Base-by-base conservation (phyloP, 2,797 vertebrate genomes). In the Salmo trutta region DNA sequence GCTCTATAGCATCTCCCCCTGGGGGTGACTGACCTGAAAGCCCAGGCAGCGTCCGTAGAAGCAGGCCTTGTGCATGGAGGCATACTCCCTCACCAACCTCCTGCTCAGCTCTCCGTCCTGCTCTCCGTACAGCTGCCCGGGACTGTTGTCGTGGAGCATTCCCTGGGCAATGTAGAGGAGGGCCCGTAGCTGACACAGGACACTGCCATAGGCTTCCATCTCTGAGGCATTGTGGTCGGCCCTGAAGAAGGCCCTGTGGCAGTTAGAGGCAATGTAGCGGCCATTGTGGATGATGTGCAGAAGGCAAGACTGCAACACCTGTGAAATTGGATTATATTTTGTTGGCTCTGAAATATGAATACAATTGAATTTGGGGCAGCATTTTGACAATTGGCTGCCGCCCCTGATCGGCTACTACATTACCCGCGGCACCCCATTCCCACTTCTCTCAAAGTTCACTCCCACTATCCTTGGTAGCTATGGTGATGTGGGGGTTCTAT, bases 31-130 rank as follows among this genome's bases (percentile, higher is more conserved):
- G 75, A 98, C 96, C 95, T 98, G 97, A 75, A 98, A 98, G 74
- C 97, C 96, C 70, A 98, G 91, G 64, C 97, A 98, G 84, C 96
- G 95, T 1, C 97, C 97, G 0, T 97, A 98, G 92, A 98, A 98
- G 77, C 96, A 97, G 73, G 96, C 96, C 78, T 97, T 97, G 91
- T 96, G 95, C 93, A 98, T 94, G 4, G 95, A 95, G 88, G 93
- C 89, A 83, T 96, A 97, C 82, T 97, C 96, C 21, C 79, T 89
- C 79, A 97, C 93, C 52, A 97, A 96, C 71, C 83, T 89, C 12
- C 84, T 79, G 1, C 90, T 95, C 82, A 97, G 85, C 0, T 89
- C 82, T 0, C 85, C 62, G 0, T 95, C 94, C 52, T 95, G 93
- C 0, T 88, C 77, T 0, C 90, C 91, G 90, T 96, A 96, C 77